Conservation (phyloP, 2,888 invertebrate species). For the Cephalotes varians region DNA sequence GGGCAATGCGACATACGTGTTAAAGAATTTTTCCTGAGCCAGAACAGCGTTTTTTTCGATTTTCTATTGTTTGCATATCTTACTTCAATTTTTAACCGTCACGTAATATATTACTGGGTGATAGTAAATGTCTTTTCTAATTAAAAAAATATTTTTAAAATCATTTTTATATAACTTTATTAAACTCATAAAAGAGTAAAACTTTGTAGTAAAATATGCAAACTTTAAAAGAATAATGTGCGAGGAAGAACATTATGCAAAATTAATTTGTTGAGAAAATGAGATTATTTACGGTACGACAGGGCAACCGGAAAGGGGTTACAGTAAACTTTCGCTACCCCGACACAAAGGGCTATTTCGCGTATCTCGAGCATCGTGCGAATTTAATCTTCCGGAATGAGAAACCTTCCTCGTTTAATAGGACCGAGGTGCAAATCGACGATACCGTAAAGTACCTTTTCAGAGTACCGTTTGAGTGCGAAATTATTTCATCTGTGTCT, state of each 20-base stretch:
- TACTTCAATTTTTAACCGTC: background rate
- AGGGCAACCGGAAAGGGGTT: background rate
- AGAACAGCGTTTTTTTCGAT: background rate
- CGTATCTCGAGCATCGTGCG: conserved; percentile 35
- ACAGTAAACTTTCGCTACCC: background rate
- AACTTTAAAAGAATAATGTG: background rate
- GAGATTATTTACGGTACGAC: background rate
- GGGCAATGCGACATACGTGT: background rate
- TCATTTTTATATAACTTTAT: background rate
- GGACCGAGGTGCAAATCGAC: conserved; percentile 40
- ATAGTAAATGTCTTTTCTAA: too few relatives aligned
- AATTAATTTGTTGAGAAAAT: conserved; percentile 1
- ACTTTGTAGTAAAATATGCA: background rate
- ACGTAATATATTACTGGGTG: background rate
- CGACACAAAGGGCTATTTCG: conserved; percentile 19
- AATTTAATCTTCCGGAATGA: conserved; percentile 1
- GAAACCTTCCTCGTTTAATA: background rate
- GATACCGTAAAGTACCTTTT: conserved; percentile 31
- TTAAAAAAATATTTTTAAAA: background rate
- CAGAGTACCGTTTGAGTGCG: conserved; percentile 57
- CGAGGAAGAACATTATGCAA: background rate
- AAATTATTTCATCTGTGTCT: conserved; percentile 55
- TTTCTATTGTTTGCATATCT: background rate
- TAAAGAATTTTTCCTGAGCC: background rate
- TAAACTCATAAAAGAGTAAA: background rate